A percentile compares a stretch with the other conserved stretches of the same genome.
phyloP scores from a whole-genome alignment of 1,140 invertebrate species.

The Laodelphax striatellus region DNA sequence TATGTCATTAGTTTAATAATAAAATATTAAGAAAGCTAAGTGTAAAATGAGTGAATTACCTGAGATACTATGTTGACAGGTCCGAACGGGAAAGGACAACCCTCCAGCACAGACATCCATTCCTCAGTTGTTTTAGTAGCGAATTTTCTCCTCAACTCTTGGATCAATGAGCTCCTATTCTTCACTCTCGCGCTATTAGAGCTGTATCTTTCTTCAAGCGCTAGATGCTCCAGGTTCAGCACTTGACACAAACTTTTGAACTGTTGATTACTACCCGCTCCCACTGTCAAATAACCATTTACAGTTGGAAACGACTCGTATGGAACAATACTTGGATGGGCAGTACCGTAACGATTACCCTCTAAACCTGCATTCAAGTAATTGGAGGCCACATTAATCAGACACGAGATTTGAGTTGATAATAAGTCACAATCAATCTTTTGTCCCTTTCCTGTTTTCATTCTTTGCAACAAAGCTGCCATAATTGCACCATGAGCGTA shows the following conservation, averaged over 20 bases:
- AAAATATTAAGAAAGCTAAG: not conserved
- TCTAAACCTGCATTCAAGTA: slow-evolving; percentile 79
- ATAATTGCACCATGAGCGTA: slow-evolving; percentile 94
- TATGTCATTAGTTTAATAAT: too few relatives aligned
- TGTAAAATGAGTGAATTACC: slow-evolving; percentile 23
- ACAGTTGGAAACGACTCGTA: slow-evolving; percentile 78
- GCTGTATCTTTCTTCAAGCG: slow-evolving; percentile 48
- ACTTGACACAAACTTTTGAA: slow-evolving; percentile 56
- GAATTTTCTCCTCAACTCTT: slow-evolving; percentile 50
- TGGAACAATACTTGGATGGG: slow-evolving; percentile 89
- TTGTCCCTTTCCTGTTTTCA: slow-evolving; percentile 70
- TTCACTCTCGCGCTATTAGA: slow-evolving; percentile 63
- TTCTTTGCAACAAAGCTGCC: slow-evolving; percentile 71
- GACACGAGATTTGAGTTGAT: slow-evolving; percentile 76
- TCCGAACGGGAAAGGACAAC: slow-evolving; percentile 71
- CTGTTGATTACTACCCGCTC: slow-evolving; percentile 67
- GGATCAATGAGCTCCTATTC: slow-evolving; percentile 58
- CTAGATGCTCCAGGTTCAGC: slow-evolving; percentile 48
- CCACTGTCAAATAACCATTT: slow-evolving; percentile 74
- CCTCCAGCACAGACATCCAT: slow-evolving; percentile 64
- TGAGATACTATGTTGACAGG: slow-evolving; percentile 78
- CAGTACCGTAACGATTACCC: slow-evolving; percentile 71
- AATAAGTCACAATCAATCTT: slow-evolving; percentile 91
- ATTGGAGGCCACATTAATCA: slow-evolving; percentile 84
- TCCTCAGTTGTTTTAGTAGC: slow-evolving; percentile 53